Base-by-base conservation (phyloP, 2,113 vertebrate genomes). In the Dromaius novaehollandiae region DNA sequence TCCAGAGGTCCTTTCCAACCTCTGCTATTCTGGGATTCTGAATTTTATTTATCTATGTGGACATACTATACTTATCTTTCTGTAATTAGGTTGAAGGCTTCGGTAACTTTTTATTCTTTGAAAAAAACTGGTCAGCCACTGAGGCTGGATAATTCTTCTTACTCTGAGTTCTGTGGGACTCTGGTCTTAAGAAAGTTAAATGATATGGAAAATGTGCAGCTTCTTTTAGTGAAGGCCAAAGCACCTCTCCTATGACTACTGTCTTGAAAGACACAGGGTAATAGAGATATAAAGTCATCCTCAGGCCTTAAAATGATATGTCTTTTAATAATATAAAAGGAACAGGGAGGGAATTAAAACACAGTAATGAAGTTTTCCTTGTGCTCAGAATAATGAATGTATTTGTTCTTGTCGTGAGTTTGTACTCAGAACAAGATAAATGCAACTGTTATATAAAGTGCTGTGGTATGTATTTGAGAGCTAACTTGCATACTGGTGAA, bases 371-470 rank as follows among this genome's bases (percentile, higher is more conserved):
- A 69, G 12, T 81, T 94, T 93, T 89, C 28, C 15, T 86, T 87
- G 4, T 73, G 25, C 75, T 94, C 71, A 11, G 15, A 78, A 82
- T 93, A 84, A 69, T 22, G 13, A 82, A 76, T 42, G 22, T 56
- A 51, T 90, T 93, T 96, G 40, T 93, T 84, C 56, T 84, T 2
- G 2, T 82, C 89, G 92, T 96, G 84, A 76, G 50, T 64, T 71
- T 34, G 17, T 84, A 51, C 36, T 64, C 84, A 60, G 55, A 88
- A 82, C 88, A 92, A 92, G 93, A 93, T 81, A 9, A 77, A 32
- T 71, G 69, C 64, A 78, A 24, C 36, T 84, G 80, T 92, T 93
- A 90, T 73, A 56, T 69, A 84, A 86, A 82, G 4, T 19, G 48
- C 38, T 32, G 25, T 75, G 34, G 17, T 46, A 81, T 51, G 22